Evolutionary conservation across 2,113 vertebrate genomes (phyloP).

Genomic region (Oryzias javanicus): DNA sequence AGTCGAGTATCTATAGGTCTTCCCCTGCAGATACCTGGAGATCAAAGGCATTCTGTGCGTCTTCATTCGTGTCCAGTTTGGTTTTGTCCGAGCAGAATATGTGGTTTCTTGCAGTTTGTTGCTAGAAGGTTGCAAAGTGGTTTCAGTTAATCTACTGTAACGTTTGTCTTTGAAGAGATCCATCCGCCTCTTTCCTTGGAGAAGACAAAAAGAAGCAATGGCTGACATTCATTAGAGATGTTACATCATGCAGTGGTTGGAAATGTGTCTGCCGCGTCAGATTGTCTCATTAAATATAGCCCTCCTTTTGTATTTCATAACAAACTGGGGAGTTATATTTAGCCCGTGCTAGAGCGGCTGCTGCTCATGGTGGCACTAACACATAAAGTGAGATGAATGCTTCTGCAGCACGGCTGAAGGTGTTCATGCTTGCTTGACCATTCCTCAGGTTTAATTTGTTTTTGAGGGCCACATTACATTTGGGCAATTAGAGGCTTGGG

Average conservation of each 20-base stretch:
- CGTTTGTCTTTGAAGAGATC: constrained; percentile 46
- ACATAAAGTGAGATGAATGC: constrained; percentile 64
- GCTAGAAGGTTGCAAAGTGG: constrained; percentile 26
- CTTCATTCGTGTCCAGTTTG: constrained; percentile 23
- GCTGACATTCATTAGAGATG: constrained; percentile 41
- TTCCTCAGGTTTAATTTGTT: constrained; percentile 48
- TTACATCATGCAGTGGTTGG: constrained; percentile 48
- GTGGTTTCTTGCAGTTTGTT: constrained; percentile 15
- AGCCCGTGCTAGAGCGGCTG: constrained; percentile 55
- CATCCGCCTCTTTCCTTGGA: neutral
- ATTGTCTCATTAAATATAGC: constrained; percentile 68
- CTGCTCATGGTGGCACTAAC: constrained; percentile 53
- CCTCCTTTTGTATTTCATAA: constrained; percentile 68
- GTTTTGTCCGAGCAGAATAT: neutral
- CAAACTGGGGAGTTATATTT: constrained; percentile 68
- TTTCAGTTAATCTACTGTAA: constrained; percentile 21
- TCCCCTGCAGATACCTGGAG: neutral
- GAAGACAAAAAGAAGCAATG: constrained; percentile 1
- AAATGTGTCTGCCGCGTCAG: constrained; percentile 44
- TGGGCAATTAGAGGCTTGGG: constrained; percentile 29
- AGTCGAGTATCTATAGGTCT: constrained; percentile 24
- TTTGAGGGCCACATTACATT: constrained; percentile 39
- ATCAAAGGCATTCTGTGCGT: constrained; percentile 45
- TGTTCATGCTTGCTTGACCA: constrained; percentile 51
- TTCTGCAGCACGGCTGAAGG: constrained; percentile 45